phyloP scores from a whole-genome alignment of 2,888 invertebrate genomes.

The Cyaniris semiargus region DNA sequence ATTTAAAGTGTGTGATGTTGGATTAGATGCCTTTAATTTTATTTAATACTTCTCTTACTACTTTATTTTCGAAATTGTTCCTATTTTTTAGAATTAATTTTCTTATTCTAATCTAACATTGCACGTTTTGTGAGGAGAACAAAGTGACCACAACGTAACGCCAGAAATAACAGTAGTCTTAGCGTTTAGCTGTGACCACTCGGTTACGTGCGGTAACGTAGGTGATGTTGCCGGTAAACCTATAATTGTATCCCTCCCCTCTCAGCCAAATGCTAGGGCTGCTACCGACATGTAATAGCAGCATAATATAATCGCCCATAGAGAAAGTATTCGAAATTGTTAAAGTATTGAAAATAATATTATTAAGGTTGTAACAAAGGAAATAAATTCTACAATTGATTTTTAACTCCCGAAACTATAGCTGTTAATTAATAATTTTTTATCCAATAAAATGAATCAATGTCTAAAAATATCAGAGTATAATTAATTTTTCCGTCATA shows the following conservation, averaged over 20 bases:
- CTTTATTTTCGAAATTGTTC: not conserved
- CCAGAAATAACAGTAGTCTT: not conserved
- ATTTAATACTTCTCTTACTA: not conserved
- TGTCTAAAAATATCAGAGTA: conserved; percentile 39
- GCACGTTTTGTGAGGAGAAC: conserved; percentile 8
- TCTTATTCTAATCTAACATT: conserved; percentile 15
- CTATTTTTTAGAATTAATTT: not conserved
- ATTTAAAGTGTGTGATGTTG: conserved; percentile 9
- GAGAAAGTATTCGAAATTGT: conserved; percentile 43
- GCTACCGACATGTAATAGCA: conserved; percentile 26
- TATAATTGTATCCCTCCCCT: not conserved
- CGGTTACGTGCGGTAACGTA: conserved; percentile 4
- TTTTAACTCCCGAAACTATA: conserved; percentile 39
- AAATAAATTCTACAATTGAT: conserved; percentile 36
- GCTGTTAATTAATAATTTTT: conserved; percentile 40
- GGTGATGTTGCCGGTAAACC: not conserved
- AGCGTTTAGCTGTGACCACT: conserved; percentile 4
- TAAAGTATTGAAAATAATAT: conserved; percentile 41
- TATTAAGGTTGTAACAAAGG: conserved; percentile 28
- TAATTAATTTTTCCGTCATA: conserved; percentile 38
- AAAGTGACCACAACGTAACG: conserved; percentile 14
- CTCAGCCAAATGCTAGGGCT: conserved; percentile 19
- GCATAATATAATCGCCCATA: conserved; percentile 42
- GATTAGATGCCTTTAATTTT: conserved; percentile 27
- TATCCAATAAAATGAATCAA: conserved; percentile 42